Conservation (phyloP, 2,888 invertebrate species). For the Caenorhabditis panamensis region DNA sequence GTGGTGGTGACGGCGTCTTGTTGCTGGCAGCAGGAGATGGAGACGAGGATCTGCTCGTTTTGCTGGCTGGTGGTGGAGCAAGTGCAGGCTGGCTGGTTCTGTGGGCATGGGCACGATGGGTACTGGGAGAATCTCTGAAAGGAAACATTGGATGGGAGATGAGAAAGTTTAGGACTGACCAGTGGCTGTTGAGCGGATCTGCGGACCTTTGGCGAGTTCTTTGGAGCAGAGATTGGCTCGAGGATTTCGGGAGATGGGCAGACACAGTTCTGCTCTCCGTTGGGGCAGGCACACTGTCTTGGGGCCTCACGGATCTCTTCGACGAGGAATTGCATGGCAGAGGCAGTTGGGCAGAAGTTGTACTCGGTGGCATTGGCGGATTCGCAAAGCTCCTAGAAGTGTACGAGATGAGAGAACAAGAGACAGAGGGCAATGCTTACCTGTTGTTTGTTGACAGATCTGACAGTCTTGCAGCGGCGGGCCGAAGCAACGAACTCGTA, state of each 20-base stretch:
- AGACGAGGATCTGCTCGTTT: conserved; percentile 71
- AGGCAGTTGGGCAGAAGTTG: conserved; percentile 77
- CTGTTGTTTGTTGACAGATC: conserved; percentile 78
- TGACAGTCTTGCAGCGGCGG: conserved; percentile 77
- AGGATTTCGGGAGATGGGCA: conserved; percentile 79
- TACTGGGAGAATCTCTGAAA: conserved; percentile 71
- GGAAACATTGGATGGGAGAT: background rate
- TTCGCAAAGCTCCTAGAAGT: conserved; percentile 74
- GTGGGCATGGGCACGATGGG: conserved; percentile 74
- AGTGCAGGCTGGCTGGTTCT: conserved; percentile 71
- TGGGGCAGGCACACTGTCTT: conserved; percentile 77
- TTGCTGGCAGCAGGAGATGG: conserved; percentile 72
- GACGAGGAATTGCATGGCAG: conserved; percentile 72
- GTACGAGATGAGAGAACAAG: background rate
- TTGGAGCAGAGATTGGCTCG: conserved; percentile 73
- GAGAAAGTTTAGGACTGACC: background rate
- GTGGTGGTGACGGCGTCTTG: conserved; percentile 61
- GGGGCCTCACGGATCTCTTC: conserved; percentile 78
- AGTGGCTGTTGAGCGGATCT: conserved; percentile 65
- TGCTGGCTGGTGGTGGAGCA: conserved; percentile 69
- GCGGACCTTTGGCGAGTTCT: conserved; percentile 58
- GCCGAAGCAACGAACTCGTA: conserved; percentile 79
- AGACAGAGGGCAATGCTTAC: conserved; percentile 29
- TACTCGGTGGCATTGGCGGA: conserved; percentile 75
- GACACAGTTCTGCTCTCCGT: conserved; percentile 78